phyloP scores from a whole-genome alignment of 35 echinoderm and acorn worm species.

The Holothuria glaberrima region DNA sequence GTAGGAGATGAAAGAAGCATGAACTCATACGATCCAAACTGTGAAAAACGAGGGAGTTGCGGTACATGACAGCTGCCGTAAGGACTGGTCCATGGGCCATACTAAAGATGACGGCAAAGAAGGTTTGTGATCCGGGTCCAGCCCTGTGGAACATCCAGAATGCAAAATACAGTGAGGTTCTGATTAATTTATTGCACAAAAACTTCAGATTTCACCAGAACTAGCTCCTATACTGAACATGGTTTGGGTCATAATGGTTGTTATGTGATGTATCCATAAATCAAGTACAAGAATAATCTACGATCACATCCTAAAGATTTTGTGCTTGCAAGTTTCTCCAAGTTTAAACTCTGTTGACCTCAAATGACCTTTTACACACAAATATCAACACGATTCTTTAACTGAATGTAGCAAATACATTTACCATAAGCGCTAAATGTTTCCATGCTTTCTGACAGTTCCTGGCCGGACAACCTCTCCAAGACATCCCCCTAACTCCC shows the following conservation, averaged over 20 bases:
- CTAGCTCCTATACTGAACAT: too few relatives aligned
- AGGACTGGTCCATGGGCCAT: slow-evolving; percentile 60
- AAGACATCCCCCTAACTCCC: too few relatives aligned
- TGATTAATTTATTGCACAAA: too few relatives aligned
- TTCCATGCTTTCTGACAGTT: too few relatives aligned
- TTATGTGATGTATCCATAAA: too few relatives aligned
- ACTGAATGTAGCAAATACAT: not conserved
- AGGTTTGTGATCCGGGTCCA: not conserved
- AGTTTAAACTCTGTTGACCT: not conserved
- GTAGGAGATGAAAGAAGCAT: slow-evolving; percentile 51
- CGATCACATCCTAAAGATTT: not conserved
- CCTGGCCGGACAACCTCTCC: too few relatives aligned
- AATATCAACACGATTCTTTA: not conserved
- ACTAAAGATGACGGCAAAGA: slow-evolving; percentile 41
- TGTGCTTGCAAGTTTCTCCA: not conserved
- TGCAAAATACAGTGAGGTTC: too few relatives aligned
- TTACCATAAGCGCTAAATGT: too few relatives aligned
- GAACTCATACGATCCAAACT: slow-evolving; percentile 68
- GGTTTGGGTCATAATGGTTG: too few relatives aligned
- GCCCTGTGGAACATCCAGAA: not conserved
- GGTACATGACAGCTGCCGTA: slow-evolving; percentile 41
- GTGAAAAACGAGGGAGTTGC: slow-evolving; percentile 67
- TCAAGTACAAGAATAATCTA: too few relatives aligned
- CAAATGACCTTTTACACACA: not conserved
- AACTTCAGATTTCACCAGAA: too few relatives aligned